These are phyloP conservation scores for Sphaeridia pumilis DNA, from an alignment of 2,888 invertebrate genomes.

Conservation along the genomic window DNA sequence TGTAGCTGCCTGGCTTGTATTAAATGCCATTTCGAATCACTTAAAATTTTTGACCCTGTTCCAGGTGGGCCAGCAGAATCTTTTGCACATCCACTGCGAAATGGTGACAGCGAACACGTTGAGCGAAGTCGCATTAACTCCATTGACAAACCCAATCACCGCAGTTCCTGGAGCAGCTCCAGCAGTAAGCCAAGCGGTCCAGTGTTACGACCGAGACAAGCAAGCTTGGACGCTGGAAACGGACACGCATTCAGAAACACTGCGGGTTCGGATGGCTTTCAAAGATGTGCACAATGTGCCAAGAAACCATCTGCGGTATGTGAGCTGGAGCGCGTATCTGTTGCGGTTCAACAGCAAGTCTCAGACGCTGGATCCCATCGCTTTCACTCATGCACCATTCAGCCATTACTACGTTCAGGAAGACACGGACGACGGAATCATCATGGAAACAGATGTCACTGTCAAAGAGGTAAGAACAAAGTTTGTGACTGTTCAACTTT, in stretches of 20 bases:
- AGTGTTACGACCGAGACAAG: constrained; percentile 68
- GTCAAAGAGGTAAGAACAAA: constrained; percentile 58
- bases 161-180: constrained; percentile 18
- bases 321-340: constrained; percentile 60
- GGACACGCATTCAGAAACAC: constrained; percentile 62
- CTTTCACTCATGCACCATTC: constrained; percentile 60
- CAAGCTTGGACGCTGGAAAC: constrained; percentile 67
- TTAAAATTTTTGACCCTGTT: not conserved
- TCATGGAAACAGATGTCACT: constrained; percentile 65
- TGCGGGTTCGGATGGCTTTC: constrained; percentile 60
- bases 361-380: constrained; percentile 53
- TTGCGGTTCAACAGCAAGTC: constrained; percentile 47
- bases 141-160: constrained; percentile 22
- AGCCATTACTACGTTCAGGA: constrained; percentile 71
- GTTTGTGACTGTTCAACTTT: no score
- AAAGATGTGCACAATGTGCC: constrained; percentile 67
- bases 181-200: constrained; percentile 40
- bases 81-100: constrained; percentile 56
- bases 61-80: constrained; percentile 39
- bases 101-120: constrained; percentile 60
- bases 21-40: not conserved
- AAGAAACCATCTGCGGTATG: constrained; percentile 57
- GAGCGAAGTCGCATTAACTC: constrained; percentile 46
- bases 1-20: no score
- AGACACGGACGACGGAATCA: constrained; percentile 62